These are phyloP conservation scores for Engraulis encrasicolus DNA, from an alignment of 2,113 vertebrate species.

Conservation along the genomic window DNA sequence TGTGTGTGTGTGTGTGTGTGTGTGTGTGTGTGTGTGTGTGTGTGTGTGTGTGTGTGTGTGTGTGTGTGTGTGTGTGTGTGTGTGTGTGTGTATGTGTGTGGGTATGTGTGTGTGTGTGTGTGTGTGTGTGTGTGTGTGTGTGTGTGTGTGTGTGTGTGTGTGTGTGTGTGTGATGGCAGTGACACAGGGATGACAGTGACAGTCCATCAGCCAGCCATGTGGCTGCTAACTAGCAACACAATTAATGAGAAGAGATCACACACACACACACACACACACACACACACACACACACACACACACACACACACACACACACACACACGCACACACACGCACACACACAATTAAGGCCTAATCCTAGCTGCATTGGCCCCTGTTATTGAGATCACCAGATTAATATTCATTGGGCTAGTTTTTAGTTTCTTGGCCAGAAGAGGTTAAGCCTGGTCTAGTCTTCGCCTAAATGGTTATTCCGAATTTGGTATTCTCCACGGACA, in stretches of 20 bases:
- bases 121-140: conserved; percentile 37
- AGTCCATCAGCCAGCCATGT: conserved; percentile 50
- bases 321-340: conserved; percentile 48
- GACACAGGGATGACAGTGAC: conserved; percentile 49
- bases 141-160: conserved; percentile 52
- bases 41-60: conserved; percentile 47
- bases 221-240: conserved; percentile 49
- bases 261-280: conserved; percentile 17
- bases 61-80: conserved; percentile 47
- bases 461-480: background rate
- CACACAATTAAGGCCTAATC: conserved; percentile 5
- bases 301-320: conserved; percentile 47
- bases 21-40: conserved; percentile 50
- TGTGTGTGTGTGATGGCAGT: conserved; percentile 45
- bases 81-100: conserved; percentile 45
- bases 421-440: background rate
- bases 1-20: conserved; percentile 49
- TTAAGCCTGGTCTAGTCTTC: background rate
- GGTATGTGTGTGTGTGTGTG: conserved; percentile 47
- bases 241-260: conserved; percentile 49
- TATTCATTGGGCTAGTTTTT: conserved; percentile 17
- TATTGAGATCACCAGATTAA: background rate
- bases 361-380: background rate
- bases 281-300: background rate
- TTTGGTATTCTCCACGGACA: conserved; percentile 11